These are phyloP conservation scores for Nymphicus hollandicus DNA, from an alignment of 2,113 vertebrate genomes.

Conservation along the genomic window DNA sequence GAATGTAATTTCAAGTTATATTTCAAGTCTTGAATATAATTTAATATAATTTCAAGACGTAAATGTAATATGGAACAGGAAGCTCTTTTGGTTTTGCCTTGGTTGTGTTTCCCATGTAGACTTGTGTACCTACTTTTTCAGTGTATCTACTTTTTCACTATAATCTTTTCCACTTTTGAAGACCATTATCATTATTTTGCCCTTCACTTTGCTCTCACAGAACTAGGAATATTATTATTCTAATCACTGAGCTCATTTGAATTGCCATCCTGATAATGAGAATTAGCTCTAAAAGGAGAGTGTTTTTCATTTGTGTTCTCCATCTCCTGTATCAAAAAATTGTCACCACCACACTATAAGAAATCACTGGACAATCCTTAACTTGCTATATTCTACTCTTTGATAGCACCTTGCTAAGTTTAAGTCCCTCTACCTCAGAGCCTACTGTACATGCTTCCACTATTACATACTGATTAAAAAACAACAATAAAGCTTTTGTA, in stretches of 20 bases:
- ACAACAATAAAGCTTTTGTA: not conserved
- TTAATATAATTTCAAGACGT: not conserved
- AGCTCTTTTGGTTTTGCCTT: not conserved
- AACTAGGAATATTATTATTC: not conserved
- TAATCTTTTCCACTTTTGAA: not conserved
- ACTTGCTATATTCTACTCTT: not conserved
- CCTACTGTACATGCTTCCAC: not conserved
- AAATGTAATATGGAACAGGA: not conserved
- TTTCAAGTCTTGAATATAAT: not conserved
- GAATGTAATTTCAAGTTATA: not conserved
- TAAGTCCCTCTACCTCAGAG: not conserved
- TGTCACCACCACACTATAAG: not conserved
- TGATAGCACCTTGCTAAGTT: not conserved
- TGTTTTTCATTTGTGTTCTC: not conserved
- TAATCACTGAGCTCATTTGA: not conserved
- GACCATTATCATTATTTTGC: not conserved
- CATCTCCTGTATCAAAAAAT: not conserved
- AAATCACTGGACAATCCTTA: not conserved
- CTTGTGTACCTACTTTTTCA: not conserved
- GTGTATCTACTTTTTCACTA: not conserved
- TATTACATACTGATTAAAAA: not conserved
- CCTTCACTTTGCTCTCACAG: not conserved
- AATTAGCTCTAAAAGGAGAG: not conserved
- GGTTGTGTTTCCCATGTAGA: not conserved
- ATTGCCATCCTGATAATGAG: not conserved